Base-by-base conservation (phyloP, 2,797 vertebrate species). In the Prionace glauca region DNA sequence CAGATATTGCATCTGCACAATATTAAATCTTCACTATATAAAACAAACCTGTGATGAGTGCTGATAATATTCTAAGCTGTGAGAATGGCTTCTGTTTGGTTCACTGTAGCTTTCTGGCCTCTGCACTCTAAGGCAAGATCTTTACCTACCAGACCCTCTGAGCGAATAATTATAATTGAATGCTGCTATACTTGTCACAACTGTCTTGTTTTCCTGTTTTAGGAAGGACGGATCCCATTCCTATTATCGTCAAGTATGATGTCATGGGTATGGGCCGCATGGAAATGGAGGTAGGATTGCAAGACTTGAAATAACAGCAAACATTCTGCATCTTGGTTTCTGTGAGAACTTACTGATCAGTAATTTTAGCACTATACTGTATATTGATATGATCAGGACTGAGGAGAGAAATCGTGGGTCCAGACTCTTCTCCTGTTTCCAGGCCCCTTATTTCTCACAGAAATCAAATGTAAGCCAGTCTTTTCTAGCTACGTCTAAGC, bases 91-190 rank as follows among this genome's bases (percentile, higher is more conserved):
- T 97, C 97, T 98, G 98, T 99, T 99, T 99, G 99, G 98, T 99
- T 99, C 99, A 99, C 99, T 99, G 99, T 99, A 99, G 99, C 99
- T 99, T 99, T 99, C 99, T 99, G 99, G 99, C 99, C 99, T 99
- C 98, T 99, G 99, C 99, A 99, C 99, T 99, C 98, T 98, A 99
- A 99, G 99, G 98, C 99, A 99, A 99, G 98, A 98, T 98, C 98
- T 99, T 98, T 99, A 99, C 99, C 99, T 97, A 98, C 97, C 99
- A 98, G 98, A 98, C 98, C 98, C 98, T 98, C 98, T 99, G 98
- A 99, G 98, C 99, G 97, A 98, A 97, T 97, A 96, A 96, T 98
- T 97, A 77, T 74, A 77, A 50, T 29, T 95, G 4, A 41, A 62
- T 65, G 45, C 60, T 62, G 65, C 65, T 92, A 24, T 41, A 69